Evolutionary conservation across 2,113 vertebrate genomes (phyloP), one percentile per base, ranked within the genome.

Genomic region (Plotosus lineatus): DNA sequence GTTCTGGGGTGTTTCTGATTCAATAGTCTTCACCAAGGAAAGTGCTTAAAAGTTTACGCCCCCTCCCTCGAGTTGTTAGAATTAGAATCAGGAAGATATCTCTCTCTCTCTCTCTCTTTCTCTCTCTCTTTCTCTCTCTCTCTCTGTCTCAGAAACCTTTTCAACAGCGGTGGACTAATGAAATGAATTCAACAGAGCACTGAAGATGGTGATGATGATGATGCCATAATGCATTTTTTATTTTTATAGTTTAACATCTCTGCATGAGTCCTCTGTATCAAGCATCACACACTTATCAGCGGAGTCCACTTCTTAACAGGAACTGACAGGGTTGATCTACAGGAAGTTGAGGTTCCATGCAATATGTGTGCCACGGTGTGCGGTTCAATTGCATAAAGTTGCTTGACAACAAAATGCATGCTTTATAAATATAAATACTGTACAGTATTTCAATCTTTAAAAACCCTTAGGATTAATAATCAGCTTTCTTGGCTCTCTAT

Each of bases 311-410:
- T 51, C 72, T 44, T 60, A 0, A 44, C 6, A 77, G 55, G 31
- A 83, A 83, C 2, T 60, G 10, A 28, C 42, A 50, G 19, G 17
- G 28, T 50, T 8, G 3, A 10, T 40, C 51, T 51, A 28, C 46
- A 84, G 83, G 79, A 81, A 84, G 53, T 44, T 76, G 82, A 42
- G 82, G 66, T 74, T 28, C 46, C 50, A 6, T 7, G 3, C 15
- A 23, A 10, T 4, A 1, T 21, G 33, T 11, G 10, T 19, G 0
- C 14, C 58, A 8, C 12, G 9, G 26, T 31, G 1, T 28, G 11
- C 5, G 26, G 26, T 5, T 1, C 6, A 12, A 60, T 19, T 8
- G 8, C 1, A 21, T 65, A 36, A 33, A 65, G 33, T 40, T 31
- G 8, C 61, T 21, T 8, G 21, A 4, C 0, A 3, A 23, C 15